Conservation (phyloP, 2,113 vertebrate species). For the Malurus elegans region DNA sequence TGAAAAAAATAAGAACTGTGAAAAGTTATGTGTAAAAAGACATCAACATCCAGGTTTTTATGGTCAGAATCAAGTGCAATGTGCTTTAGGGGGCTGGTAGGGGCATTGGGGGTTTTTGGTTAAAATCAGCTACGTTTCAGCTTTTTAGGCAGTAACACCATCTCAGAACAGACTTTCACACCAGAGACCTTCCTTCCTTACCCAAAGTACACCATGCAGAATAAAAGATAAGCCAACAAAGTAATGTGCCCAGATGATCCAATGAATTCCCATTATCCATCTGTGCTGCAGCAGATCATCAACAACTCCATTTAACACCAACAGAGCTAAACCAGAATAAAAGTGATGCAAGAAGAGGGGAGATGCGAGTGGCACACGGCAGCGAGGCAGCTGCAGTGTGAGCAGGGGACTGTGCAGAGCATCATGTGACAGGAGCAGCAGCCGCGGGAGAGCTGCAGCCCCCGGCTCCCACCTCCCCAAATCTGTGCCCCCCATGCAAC, state of each 20-base stretch:
- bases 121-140: neutral
- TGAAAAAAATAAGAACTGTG: neutral
- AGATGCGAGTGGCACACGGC: neutral
- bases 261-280: neutral
- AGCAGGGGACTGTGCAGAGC: neutral
- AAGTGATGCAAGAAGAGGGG: neutral
- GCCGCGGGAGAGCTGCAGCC: neutral
- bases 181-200: neutral
- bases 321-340: neutral
- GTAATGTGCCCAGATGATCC: neutral
- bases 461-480: neutral
- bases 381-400: neutral
- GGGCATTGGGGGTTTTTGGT: accelerated
- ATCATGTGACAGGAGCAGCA: slow-evolving; percentile 22
- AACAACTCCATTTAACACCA: neutral
- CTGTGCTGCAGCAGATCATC: neutral
- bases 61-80: neutral
- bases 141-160: neutral
- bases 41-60: neutral
- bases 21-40: neutral
- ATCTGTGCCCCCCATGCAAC: neutral
- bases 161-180: neutral
- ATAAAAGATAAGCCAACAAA: neutral
- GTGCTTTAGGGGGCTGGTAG: neutral
- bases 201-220: neutral